Base-by-base conservation (phyloP, 2,113 vertebrate species). In the Apteryx owenii region DNA sequence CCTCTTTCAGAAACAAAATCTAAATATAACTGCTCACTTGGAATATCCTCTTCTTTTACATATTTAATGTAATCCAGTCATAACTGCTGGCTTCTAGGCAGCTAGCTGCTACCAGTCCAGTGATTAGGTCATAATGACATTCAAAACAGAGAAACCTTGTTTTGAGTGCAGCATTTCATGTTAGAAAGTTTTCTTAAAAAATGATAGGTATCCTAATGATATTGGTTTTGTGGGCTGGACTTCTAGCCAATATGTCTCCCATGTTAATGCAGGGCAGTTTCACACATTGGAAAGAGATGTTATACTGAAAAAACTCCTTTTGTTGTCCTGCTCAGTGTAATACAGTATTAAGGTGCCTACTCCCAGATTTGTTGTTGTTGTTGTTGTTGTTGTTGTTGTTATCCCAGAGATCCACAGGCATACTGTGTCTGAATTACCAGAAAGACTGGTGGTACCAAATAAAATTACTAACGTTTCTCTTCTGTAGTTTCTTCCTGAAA, bases 111-210 rank as follows among this genome's bases (percentile, higher is more conserved):
- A 50, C 26, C 48, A 73, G 80, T 80, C 36, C 36, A 71, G 46
- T 78, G 68, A 73, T 92, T 53, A 66, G 29, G 70, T 78, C 0
- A 1, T 87, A 87, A 91, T 62, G 69, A 36, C 80, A 66, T 58
- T 95, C 26, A 62, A 85, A 85, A 38, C 38, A 83, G 58, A 81
- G 46, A 65, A 88, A 73, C 4, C 38, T 65, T 90, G 71, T 65
- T 95, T 88, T 73, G 64, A 25, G 90, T 93, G 90, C 64, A 73
- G 20, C 20, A 29, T 73, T 23, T 83, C 18, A 18, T 17, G 12
- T 48, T 85, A 38, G 26, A 69, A 91, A 60, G 40, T 82, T 88
- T 95, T 81, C 44, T 46, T 73, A 78, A 69, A 93, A 90, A 92
- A 82, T 76, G 75, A 29, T 20, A 89, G 33, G 9, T 73, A 88